Conservation (phyloP, 2,888 invertebrate genomes). For the Synergus japonicus region DNA sequence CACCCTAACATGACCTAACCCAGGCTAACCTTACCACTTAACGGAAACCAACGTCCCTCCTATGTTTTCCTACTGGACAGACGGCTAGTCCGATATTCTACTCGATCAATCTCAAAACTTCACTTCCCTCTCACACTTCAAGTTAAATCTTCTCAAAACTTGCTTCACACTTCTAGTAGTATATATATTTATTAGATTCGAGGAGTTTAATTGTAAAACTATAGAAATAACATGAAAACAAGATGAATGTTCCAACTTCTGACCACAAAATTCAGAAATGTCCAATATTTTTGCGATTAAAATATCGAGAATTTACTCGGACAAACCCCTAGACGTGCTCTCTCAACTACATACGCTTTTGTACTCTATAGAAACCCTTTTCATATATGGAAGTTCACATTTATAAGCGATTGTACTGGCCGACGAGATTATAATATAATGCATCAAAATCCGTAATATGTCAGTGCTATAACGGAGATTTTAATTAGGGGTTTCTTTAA, state of each 20-base stretch:
- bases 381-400: too few species aligned
- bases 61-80: conserved; percentile 37
- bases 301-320: too few species aligned
- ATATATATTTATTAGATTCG: conserved; percentile 6
- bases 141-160: conserved; percentile 14
- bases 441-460: conserved; percentile 13
- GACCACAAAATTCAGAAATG: too few species aligned
- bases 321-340: too few species aligned
- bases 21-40: conserved; percentile 44
- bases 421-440: neutral
- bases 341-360: too few species aligned
- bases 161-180: neutral
- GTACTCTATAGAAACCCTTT: too few species aligned
- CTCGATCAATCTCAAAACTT: conserved; percentile 33
- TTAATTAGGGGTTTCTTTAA: conserved; percentile 19
- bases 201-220: too few species aligned
- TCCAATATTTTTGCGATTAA: too few species aligned
- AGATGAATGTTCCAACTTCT: too few species aligned
- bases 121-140: conserved; percentile 2
- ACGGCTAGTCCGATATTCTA: conserved; percentile 34
- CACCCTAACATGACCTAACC: conserved; percentile 60
- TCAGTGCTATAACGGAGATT: conserved; percentile 8
- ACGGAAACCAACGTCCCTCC: conserved; percentile 35
- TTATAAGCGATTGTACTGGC: too few species aligned
- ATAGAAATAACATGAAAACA: too few species aligned